A percentile compares a stretch with the other conserved stretches of the same genome.
Evolutionary conservation across 2,888 invertebrate genomes (phyloP).

Genomic region (Scelioninae gen. 1): DNA sequence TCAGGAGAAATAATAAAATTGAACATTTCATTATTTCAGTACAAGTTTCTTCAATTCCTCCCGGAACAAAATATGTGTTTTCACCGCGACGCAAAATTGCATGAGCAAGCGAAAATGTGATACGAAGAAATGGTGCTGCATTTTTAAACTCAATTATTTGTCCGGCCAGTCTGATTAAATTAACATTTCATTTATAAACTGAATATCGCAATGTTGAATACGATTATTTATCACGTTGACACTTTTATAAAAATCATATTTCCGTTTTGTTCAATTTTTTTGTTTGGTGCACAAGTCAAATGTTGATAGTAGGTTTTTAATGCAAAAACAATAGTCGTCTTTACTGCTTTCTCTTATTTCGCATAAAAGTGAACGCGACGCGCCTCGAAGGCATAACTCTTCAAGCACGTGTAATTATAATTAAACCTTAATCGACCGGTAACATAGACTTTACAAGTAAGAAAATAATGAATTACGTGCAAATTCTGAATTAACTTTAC

Average conservation of each 20-base stretch:
- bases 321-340: slow-evolving; percentile 25
- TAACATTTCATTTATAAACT: slow-evolving; percentile 11
- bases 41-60: slow-evolving; percentile 37
- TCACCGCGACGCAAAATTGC: slow-evolving; percentile 42
- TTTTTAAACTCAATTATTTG: slow-evolving; percentile 50
- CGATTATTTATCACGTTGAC: slow-evolving; percentile 11
- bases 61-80: slow-evolving; percentile 29
- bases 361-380: slow-evolving; percentile 55
- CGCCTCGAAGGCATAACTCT: slow-evolving; percentile 35
- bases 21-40: slow-evolving; percentile 35
- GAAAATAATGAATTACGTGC: slow-evolving; percentile 53
- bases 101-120: slow-evolving; percentile 44
- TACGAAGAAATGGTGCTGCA: slow-evolving; percentile 32
- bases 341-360: slow-evolving; percentile 54
- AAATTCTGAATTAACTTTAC: slow-evolving; percentile 44
- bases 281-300: background rate
- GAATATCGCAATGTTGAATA: background rate
- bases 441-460: slow-evolving; percentile 37
- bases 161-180: slow-evolving; percentile 38
- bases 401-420: slow-evolving; percentile 47
- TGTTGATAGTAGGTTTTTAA: background rate
- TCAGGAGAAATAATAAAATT: slow-evolving; percentile 28
- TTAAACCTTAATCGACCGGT: slow-evolving; percentile 53
- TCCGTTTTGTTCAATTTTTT: background rate
- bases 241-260: background rate